phyloP scores from a whole-genome alignment of 2,113 vertebrate species.

The Spermophilus dauricus region DNA sequence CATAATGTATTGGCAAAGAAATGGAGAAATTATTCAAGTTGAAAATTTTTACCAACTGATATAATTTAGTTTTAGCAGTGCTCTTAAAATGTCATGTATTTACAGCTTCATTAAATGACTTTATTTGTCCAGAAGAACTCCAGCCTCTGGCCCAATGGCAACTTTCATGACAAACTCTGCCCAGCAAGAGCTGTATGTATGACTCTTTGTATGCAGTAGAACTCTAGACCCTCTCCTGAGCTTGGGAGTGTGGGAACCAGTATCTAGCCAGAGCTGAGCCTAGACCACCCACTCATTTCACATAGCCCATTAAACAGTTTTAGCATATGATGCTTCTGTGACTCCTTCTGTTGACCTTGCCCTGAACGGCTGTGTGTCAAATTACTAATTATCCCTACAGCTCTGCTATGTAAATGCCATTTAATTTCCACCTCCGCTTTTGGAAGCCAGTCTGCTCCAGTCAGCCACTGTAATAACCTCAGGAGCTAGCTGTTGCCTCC shows the following conservation, averaged over 20 bases:
- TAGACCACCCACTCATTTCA: constrained; percentile 73
- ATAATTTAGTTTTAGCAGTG: constrained; percentile 57
- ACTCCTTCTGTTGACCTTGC: constrained; percentile 62
- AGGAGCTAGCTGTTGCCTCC: not conserved
- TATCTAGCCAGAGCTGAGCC: constrained; percentile 71
- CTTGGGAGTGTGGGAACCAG: constrained; percentile 60
- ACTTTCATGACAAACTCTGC: not conserved
- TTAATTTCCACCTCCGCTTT: constrained; percentile 64
- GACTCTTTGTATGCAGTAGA: constrained; percentile 11
- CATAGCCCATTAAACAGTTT: constrained; percentile 27
- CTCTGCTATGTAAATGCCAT: constrained; percentile 67
- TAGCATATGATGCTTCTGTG: constrained; percentile 21
- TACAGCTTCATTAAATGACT: constrained; percentile 47
- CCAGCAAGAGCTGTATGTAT: not conserved
- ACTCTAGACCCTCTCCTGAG: not conserved
- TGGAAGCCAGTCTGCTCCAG: constrained; percentile 46
- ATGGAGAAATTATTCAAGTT: constrained; percentile 63
- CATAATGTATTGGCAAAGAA: constrained; percentile 61
- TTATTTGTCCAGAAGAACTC: constrained; percentile 50
- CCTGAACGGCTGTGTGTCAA: constrained; percentile 37
- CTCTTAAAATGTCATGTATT: constrained; percentile 55
- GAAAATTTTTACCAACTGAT: constrained; percentile 63
- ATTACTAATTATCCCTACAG: constrained; percentile 49
- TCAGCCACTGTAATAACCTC: not conserved
- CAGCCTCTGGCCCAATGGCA: not conserved